Evolutionary conservation across 2,113 vertebrate genomes (phyloP).

Genomic region (Notarius quadriscutis): DNA sequence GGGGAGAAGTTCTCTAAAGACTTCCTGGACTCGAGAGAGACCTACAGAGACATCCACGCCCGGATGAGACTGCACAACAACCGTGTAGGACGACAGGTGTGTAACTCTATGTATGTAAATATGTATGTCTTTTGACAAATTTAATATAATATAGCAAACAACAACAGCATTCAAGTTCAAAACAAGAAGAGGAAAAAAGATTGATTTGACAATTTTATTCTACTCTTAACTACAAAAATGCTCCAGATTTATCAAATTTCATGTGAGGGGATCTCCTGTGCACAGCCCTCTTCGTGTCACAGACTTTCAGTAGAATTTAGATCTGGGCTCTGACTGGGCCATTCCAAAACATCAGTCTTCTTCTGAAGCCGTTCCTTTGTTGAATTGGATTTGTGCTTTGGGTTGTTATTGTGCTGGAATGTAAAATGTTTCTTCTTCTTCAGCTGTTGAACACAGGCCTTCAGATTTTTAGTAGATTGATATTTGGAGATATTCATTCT

Average conservation of each 20-base stretch:
- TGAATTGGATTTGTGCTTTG: not conserved
- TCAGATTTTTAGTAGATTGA: not conserved
- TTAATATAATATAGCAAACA: not conserved
- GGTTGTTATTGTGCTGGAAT: not conserved
- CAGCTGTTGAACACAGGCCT: not conserved
- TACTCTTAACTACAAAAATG: not conserved
- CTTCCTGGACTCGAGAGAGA: conserved; percentile 95
- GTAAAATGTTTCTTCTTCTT: not conserved
- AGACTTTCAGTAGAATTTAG: not conserved
- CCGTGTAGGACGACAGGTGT: conserved; percentile 94
- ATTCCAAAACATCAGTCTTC: not conserved
- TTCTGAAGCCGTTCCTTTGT: not conserved
- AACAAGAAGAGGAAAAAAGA: not conserved
- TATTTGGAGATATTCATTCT: not conserved
- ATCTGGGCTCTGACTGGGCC: not conserved
- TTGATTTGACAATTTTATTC: not conserved
- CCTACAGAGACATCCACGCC: conserved; percentile 94
- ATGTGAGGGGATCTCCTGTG: not conserved
- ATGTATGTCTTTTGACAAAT: not conserved
- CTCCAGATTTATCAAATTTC: not conserved
- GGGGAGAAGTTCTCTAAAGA: conserved; percentile 97
- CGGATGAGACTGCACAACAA: conserved; percentile 99
- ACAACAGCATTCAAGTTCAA: not conserved
- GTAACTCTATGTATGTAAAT: conserved; percentile 52
- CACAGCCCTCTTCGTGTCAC: not conserved